These are phyloP conservation scores for Neosalanx taihuensis DNA, from an alignment of 2,797 vertebrate genomes.

Conservation along the genomic window DNA sequence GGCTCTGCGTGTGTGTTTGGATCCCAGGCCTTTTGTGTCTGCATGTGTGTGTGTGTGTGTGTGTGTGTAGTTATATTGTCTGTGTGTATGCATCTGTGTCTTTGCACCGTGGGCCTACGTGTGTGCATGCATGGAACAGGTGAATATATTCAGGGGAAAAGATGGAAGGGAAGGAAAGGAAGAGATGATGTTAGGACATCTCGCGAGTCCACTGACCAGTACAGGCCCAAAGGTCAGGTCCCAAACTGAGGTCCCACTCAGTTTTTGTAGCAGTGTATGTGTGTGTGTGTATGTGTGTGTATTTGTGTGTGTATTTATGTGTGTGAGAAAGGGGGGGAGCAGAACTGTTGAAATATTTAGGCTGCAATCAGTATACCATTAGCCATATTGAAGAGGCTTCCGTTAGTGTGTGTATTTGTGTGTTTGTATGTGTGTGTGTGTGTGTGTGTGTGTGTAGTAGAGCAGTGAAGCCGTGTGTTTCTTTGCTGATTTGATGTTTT, in stretches of 20 bases:
- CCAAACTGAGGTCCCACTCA: no score
- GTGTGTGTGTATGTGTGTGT: no score
- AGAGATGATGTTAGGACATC: conserved; percentile 10
- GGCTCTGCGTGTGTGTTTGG: conserved; percentile 42
- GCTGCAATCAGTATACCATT: conserved; percentile 39
- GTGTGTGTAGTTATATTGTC: conserved; percentile 24
- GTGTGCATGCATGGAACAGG: no score
- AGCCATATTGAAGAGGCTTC: conserved; percentile 43
- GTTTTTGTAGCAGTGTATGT: neutral
- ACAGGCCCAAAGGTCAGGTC: no score
- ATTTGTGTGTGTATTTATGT: neutral
- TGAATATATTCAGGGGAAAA: neutral
- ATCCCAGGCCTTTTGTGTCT: conserved; percentile 24
- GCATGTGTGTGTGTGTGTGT: conserved; percentile 36
- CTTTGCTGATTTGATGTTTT: conserved; percentile 52
- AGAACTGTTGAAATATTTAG: conserved; percentile 53
- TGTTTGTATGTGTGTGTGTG: conserved; percentile 27
- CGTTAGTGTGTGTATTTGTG: neutral
- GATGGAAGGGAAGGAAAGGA: conserved; percentile 27
- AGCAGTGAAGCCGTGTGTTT: conserved; percentile 39
- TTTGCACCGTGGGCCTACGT: no score
- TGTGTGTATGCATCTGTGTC: no score
- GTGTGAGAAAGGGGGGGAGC: conserved; percentile 25
- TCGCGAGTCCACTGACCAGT: no score
- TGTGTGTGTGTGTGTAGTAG: conserved; percentile 33